Evolutionary conservation across 1,140 invertebrate species (phyloP), one percentile per base, ranked within the genome.

Genomic region (Psix sp.): DNA sequence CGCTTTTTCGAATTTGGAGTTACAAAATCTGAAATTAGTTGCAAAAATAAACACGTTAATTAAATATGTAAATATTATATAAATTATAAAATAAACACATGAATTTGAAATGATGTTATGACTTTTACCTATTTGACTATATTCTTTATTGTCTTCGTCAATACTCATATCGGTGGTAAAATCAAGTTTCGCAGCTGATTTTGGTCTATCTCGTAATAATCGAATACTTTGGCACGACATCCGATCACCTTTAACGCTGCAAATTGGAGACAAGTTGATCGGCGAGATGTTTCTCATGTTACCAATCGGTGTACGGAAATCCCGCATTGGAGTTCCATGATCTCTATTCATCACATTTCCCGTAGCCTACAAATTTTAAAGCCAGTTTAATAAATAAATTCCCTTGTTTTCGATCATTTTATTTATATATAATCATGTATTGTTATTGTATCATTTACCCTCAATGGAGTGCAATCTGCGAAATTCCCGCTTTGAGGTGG

Each of bases 401-500:
- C 54, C n/a, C n/a, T n/a, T n/a, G n/a, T n/a, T n/a, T n/a, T n/a
- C n/a, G n/a, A n/a, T 38, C 29, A 45, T 43, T 35, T 38, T 38
- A 20, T 42, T 35, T 48, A 18, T 36, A 14, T 17, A 2, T 3
- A 29, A 1, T 2, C 2, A 29, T 36, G 11, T 3, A 21, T 36
- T 31, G 21, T 31, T 35, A 42, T n/a, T 39, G 17, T 14, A 4
- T 36, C 9, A 21, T 36, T 42, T 83, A 85, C 83, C 51, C 67
- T 77, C 9, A 86, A 46, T 21, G 81, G 80, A 7, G 80, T 77
- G 9, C 79, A 79, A 72, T 83, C 68, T 18, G 70, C 56, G 20
- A 86, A 70, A 79, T 82, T 82, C 45, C 83, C 84, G 71, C 84
- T 85, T 43, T 84, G 80, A 20, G 78, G 75, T 49, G 83, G 86